Conservation (phyloP, 2,797 vertebrate genomes). For the Dermochelys coriacea region DNA sequence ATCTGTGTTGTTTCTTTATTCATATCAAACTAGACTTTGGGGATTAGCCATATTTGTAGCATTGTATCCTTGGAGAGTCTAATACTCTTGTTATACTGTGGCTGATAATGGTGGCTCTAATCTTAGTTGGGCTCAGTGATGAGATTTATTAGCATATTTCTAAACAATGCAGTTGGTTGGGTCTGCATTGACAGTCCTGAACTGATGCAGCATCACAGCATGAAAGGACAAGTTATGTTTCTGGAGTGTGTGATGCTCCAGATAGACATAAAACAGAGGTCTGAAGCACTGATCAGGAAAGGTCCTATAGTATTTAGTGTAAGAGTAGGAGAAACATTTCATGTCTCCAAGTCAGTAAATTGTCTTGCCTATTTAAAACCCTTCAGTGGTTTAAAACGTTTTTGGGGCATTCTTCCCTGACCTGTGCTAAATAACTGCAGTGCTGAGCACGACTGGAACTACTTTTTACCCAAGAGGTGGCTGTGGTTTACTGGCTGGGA, state of each 20-base stretch:
- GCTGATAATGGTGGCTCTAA: rapidly evolving
- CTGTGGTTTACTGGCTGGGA: not conserved
- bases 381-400: not conserved
- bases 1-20: not conserved
- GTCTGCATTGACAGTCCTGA: not conserved
- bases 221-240: not conserved
- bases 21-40: not conserved
- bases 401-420: not conserved
- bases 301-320: not conserved
- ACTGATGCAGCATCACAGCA: not conserved
- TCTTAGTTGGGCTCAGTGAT: not conserved
- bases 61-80: not conserved
- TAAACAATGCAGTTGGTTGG: not conserved
- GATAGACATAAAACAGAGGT: not conserved
- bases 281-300: not conserved
- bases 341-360: not conserved
- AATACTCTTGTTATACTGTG: not conserved
- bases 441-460: not conserved
- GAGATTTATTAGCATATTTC: not conserved
- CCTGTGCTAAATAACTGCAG: not conserved
- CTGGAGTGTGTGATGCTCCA: not conserved
- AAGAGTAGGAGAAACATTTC: not conserved
- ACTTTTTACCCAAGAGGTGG: not conserved
- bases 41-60: not conserved
- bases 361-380: not conserved